Conservation (phyloP, 2,113 vertebrate species). For the Brachionichthys hirsutus region DNA sequence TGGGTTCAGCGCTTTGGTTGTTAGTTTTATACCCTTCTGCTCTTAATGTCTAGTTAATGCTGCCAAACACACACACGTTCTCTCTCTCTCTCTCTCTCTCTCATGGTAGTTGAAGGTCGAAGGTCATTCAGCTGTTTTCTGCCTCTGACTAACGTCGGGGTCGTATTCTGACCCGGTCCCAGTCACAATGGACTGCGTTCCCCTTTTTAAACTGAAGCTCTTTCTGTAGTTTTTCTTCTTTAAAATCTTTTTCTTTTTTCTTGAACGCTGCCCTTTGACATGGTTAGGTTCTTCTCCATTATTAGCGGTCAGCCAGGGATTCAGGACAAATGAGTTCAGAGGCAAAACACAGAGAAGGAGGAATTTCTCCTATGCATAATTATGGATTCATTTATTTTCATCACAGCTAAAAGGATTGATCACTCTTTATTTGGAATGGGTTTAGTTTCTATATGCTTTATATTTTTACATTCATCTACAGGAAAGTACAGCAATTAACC, state of each 20-base stretch:
- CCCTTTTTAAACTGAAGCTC: neutral
- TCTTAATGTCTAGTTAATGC: conserved; percentile 51
- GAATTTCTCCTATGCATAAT: too few species aligned
- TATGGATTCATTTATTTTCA: too few species aligned
- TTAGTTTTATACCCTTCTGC: conserved; percentile 54
- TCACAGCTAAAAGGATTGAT: too few species aligned
- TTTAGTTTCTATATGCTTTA: too few species aligned
- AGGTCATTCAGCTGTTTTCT: conserved; percentile 11
- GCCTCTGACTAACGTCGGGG: neutral
- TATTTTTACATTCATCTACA: too few species aligned
- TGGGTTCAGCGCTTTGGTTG: conserved; percentile 54
- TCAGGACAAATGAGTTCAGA: too few species aligned
- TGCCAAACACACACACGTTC: neutral
- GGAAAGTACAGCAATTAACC: too few species aligned
- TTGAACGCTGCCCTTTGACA: too few species aligned
- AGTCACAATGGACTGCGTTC: conserved; percentile 5
- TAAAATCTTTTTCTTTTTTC: neutral
- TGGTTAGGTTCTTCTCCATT: too few species aligned
- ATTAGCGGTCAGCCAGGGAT: too few species aligned
- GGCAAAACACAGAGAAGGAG: too few species aligned
- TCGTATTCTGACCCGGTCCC: neutral
- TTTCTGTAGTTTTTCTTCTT: neutral
- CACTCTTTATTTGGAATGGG: too few species aligned
- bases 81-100: neutral
- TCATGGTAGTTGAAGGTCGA: conserved; percentile 19